Evolutionary conservation across 2,888 invertebrate genomes (phyloP).

Genomic region (Phania funesta): DNA sequence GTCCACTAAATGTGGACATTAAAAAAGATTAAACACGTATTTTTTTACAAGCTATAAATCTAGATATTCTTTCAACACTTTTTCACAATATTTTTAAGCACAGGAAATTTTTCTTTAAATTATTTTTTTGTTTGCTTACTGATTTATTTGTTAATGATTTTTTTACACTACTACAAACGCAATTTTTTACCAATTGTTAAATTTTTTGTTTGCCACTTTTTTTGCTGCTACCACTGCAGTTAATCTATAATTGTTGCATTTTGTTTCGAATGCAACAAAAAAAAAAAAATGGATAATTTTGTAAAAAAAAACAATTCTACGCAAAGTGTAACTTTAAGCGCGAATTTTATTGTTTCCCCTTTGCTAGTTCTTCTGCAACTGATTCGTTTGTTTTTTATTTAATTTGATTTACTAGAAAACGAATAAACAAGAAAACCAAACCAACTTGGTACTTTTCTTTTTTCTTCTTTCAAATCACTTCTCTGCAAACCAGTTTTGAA

Average conservation of each 20-base stretch:
- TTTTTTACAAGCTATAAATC: neutral
- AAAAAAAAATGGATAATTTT: slow-evolving; percentile 18
- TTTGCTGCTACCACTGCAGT: slow-evolving; percentile 11
- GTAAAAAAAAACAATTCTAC: too few species aligned
- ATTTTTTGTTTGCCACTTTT: slow-evolving; percentile 1
- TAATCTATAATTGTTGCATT: neutral
- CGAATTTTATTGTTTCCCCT: slow-evolving; percentile 33
- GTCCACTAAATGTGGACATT: slow-evolving; percentile 40
- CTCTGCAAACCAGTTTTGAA: too few species aligned
- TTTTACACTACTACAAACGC: neutral
- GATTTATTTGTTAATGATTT: neutral
- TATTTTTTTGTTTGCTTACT: neutral
- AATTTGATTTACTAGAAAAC: slow-evolving; percentile 46
- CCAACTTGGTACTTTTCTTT: too few species aligned
- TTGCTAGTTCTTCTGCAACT: slow-evolving; percentile 56
- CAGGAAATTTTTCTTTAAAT: neutral
- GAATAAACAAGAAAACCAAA: slow-evolving; percentile 24
- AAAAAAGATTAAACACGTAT: neutral
- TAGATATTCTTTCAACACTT: neutral
- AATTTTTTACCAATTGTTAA: neutral
- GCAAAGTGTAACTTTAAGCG: too few species aligned
- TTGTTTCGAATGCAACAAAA: neutral
- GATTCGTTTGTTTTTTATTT: slow-evolving; percentile 61
- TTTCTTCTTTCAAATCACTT: too few species aligned
- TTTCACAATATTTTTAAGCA: neutral